Conservation (phyloP, 2,888 invertebrate species). For the Matsumyia berberina region DNA sequence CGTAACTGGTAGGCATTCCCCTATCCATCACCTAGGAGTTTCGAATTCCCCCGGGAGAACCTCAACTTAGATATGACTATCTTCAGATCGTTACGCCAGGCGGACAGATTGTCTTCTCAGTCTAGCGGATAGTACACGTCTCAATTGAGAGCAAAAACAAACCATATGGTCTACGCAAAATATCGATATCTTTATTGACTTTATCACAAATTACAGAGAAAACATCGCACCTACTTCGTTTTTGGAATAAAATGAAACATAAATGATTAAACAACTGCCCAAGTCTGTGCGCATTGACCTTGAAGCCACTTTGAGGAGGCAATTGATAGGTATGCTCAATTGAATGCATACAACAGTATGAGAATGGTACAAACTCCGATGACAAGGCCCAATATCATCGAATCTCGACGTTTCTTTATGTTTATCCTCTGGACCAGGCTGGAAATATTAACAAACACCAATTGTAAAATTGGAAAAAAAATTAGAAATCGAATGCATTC, state of each 20-base stretch:
- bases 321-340: conserved; percentile 83
- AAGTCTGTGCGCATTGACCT: conserved; percentile 63
- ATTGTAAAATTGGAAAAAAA: neutral
- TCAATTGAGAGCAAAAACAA: no score
- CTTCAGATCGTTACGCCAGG: no score
- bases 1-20: no score
- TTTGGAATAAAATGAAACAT: conserved; percentile 66
- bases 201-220: conserved; percentile 76
- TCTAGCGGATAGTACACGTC: no score
- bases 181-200: conserved; percentile 66
- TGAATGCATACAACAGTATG: conserved; percentile 92
- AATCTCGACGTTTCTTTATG: conserved; percentile 96
- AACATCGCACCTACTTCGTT: conserved; percentile 35
- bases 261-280: conserved; percentile 39
- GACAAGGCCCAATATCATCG: conserved; percentile 94
- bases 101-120: no score
- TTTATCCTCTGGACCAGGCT: conserved; percentile 97
- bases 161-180: conserved; percentile 34
- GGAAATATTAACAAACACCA: conserved; percentile 82
- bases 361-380: conserved; percentile 95
- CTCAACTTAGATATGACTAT: no score
- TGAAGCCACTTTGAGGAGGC: neutral
- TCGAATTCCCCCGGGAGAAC: no score
- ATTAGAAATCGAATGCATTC: neutral
- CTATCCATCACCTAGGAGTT: no score